phyloP scores from a whole-genome alignment of 2,888 invertebrate genomes.

The Agriotes lineatus region DNA sequence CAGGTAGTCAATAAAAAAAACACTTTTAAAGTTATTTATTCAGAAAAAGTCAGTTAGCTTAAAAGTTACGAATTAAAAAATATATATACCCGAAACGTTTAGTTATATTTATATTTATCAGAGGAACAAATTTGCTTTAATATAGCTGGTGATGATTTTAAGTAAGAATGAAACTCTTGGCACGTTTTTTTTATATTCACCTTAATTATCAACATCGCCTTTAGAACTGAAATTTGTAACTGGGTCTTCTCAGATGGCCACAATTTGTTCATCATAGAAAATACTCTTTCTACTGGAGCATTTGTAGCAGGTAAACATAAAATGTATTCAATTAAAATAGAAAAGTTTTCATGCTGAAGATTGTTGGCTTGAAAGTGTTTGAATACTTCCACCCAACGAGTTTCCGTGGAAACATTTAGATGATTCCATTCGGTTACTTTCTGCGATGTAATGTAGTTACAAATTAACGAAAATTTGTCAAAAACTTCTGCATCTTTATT shows the following conservation, averaged over 20 bases:
- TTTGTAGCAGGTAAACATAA: constrained; percentile 19
- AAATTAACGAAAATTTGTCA: constrained; percentile 54
- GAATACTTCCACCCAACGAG: constrained; percentile 52
- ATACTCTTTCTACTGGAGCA: constrained; percentile 34
- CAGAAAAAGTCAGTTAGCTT: background rate
- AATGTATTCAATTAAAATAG: constrained; percentile 24
- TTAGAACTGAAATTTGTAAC: constrained; percentile 20
- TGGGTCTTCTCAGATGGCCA: constrained; percentile 40
- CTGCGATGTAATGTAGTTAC: constrained; percentile 50
- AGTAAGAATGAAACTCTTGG: constrained; percentile 31
- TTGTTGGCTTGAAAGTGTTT: constrained; percentile 39
- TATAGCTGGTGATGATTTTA: constrained; percentile 34
- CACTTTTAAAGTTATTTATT: background rate
- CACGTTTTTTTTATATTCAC: constrained; percentile 35
- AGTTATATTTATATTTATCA: background rate
- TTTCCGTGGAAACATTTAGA: constrained; percentile 53
- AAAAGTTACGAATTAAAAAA: background rate
- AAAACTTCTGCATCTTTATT: constrained; percentile 54
- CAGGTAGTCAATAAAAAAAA: background rate
- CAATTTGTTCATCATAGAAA: constrained; percentile 41
- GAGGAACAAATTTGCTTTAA: constrained; percentile 6
- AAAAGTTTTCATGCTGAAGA: constrained; percentile 23
- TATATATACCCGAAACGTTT: background rate
- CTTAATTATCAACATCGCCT: constrained; percentile 23
- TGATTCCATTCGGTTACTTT: constrained; percentile 55